Conservation (phyloP, 2,888 invertebrate genomes). For the Alcis repandata region DNA sequence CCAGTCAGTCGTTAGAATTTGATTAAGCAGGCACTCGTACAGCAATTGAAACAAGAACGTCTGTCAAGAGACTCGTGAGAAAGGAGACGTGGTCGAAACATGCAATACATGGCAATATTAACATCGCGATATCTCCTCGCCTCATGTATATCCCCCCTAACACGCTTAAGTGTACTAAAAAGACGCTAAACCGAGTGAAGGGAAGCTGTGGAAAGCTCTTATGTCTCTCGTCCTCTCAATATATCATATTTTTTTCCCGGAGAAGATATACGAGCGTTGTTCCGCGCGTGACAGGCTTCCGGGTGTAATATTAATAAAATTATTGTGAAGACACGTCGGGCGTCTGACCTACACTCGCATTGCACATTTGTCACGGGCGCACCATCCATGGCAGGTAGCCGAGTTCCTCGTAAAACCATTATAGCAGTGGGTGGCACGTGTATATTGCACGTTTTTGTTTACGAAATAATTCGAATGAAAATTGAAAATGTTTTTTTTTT, state of each 20-base stretch:
- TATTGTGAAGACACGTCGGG: conserved; percentile 82
- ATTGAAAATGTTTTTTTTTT: too few relatives aligned
- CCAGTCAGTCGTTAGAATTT: too few relatives aligned
- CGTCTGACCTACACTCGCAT: conserved; percentile 70
- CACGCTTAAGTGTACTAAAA: conserved; percentile 58
- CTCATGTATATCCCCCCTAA: conserved; percentile 37
- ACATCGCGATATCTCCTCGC: conserved; percentile 24
- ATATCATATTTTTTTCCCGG: conserved; percentile 84
- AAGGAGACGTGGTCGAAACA: background rate
- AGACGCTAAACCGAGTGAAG: conserved; percentile 73
- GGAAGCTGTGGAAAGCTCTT: conserved; percentile 78
- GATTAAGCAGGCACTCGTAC: too few relatives aligned
- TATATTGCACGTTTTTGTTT: background rate
- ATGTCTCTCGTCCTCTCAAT: conserved; percentile 82
- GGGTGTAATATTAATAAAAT: conserved; percentile 86
- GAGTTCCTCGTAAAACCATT: conserved; percentile 1
- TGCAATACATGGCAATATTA: conserved; percentile 23
- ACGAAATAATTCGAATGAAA: background rate
- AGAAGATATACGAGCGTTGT: conserved; percentile 82
- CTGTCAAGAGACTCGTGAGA: conserved; percentile 2
- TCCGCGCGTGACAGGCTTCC: conserved; percentile 83
- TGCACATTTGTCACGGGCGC: conserved; percentile 46
- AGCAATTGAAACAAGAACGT: conserved; percentile 5
- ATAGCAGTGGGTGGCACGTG: background rate
- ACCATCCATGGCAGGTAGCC: conserved; percentile 46